A percentile compares a stretch with the other conserved stretches of the same genome.
Evolutionary conservation across 2,797 vertebrate species (phyloP).

Genomic region (Ctenosaura bakeri): DNA sequence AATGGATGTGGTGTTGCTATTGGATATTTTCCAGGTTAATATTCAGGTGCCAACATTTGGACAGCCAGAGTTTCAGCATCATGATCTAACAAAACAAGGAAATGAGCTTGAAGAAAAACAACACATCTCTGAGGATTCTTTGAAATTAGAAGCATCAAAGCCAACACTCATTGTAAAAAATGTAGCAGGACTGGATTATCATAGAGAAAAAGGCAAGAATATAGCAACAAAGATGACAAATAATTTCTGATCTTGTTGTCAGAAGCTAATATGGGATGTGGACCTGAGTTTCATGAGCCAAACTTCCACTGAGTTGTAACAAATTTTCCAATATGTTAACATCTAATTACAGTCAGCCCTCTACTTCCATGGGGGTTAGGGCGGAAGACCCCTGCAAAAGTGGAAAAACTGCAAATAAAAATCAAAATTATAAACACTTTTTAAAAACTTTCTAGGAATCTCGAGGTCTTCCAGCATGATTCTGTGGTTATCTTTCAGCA

Average conservation of each 20-base stretch:
- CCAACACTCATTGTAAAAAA: conserved; percentile 42
- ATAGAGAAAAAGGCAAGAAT: conserved; percentile 63
- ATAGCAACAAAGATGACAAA: conserved; percentile 13
- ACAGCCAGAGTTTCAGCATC: conserved; percentile 38
- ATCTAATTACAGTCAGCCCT: not conserved
- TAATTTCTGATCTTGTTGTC: not conserved
- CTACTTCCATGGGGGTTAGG: no score
- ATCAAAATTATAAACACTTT: no score
- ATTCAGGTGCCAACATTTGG: conserved; percentile 36
- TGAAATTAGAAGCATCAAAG: conserved; percentile 29
- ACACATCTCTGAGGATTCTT: not conserved
- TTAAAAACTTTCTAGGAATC: no score
- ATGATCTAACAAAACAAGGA: conserved; percentile 40
- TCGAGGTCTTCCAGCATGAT: no score
- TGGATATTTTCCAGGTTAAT: conserved; percentile 33
- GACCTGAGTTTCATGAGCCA: not conserved
- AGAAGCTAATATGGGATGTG: conserved; percentile 1
- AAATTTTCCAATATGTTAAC: not conserved
- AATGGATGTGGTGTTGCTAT: not conserved
- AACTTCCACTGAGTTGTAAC: not conserved
- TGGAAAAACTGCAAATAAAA: no score
- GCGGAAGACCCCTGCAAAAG: no score
- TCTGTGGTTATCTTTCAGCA: no score
- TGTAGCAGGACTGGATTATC: conserved; percentile 42
- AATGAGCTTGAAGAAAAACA: conserved; percentile 25